These are phyloP conservation scores for Tympanuchus pallidicinctus DNA, from an alignment of 2,113 vertebrate species.

Conservation along the genomic window DNA sequence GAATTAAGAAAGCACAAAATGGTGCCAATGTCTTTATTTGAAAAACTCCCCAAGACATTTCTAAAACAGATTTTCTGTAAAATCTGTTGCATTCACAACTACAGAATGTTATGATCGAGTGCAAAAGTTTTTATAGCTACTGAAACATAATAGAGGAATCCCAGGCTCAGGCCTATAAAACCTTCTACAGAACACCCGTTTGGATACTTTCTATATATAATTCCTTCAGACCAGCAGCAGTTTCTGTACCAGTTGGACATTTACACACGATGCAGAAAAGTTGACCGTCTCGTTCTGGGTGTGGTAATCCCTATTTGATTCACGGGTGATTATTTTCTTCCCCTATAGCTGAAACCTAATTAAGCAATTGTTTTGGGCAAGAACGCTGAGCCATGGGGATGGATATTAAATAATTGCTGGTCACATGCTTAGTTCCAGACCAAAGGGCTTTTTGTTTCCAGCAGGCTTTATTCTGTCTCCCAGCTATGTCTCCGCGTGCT, in stretches of 20 bases:
- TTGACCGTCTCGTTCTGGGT: background rate
- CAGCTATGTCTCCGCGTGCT: background rate
- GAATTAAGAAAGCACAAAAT: constrained; percentile 20
- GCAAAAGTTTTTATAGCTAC: constrained; percentile 61
- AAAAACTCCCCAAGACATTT: constrained; percentile 46
- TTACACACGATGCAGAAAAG: background rate
- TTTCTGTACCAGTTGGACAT: background rate
- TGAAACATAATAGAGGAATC: constrained; percentile 52
- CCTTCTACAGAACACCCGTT: background rate
- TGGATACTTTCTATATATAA: background rate
- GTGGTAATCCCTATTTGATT: background rate
- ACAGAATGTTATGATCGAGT: constrained; percentile 64
- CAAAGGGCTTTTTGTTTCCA: background rate
- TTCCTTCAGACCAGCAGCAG: background rate
- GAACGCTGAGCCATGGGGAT: background rate
- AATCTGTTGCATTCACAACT: constrained; percentile 59
- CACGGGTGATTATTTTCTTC: background rate
- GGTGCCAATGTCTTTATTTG: constrained; percentile 36
- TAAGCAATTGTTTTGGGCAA: background rate
- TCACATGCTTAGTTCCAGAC: constrained; percentile 11
- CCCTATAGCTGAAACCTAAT: background rate
- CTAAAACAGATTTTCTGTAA: constrained; percentile 65
- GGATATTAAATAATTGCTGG: constrained; percentile 42
- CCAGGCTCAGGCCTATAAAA: constrained; percentile 37
- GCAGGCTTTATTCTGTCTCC: background rate